Evolutionary conservation across 2,797 vertebrate species (phyloP).

Genomic region (Sylvilagus floridanus): DNA sequence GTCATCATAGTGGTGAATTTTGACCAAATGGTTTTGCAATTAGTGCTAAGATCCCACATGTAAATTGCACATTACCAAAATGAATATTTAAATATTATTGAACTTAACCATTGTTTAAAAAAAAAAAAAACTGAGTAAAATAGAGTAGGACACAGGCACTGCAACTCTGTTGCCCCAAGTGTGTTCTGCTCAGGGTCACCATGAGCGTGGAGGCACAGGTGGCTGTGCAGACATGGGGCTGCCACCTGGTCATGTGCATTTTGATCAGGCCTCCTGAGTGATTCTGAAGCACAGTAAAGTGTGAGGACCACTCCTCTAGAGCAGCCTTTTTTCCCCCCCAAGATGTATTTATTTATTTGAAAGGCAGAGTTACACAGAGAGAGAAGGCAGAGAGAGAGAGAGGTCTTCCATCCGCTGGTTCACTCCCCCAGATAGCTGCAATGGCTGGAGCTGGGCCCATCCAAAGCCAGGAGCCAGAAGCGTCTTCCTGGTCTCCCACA

Average conservation of each 20-base stretch:
- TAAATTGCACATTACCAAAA: conserved; percentile 57
- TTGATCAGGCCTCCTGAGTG: background rate
- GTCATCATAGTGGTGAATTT: conserved; percentile 12
- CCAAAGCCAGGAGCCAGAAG: too few relatives aligned
- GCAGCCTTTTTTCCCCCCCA: too few relatives aligned
- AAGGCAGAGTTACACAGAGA: too few relatives aligned
- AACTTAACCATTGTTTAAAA: background rate
- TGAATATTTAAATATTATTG: conserved; percentile 35
- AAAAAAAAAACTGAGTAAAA: background rate
- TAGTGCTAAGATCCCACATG: conserved; percentile 55
- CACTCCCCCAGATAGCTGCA: too few relatives aligned
- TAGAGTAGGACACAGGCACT: background rate
- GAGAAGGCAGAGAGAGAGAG: too few relatives aligned
- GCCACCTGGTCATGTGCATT: background rate
- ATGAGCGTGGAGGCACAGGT: background rate
- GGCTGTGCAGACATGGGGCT: background rate
- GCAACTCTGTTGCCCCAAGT: conserved; percentile 11
- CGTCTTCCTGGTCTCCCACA: too few relatives aligned
- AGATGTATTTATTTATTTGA: too few relatives aligned
- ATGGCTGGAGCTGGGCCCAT: too few relatives aligned
- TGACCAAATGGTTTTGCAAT: conserved; percentile 41
- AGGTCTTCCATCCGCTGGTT: too few relatives aligned
- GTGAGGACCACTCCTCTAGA: background rate
- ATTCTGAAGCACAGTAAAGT: background rate
- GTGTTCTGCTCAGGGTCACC: background rate